These are phyloP conservation scores for Galendromus occidentalis DNA, from an alignment of 1,140 invertebrate genomes.

Conservation along the genomic window DNA sequence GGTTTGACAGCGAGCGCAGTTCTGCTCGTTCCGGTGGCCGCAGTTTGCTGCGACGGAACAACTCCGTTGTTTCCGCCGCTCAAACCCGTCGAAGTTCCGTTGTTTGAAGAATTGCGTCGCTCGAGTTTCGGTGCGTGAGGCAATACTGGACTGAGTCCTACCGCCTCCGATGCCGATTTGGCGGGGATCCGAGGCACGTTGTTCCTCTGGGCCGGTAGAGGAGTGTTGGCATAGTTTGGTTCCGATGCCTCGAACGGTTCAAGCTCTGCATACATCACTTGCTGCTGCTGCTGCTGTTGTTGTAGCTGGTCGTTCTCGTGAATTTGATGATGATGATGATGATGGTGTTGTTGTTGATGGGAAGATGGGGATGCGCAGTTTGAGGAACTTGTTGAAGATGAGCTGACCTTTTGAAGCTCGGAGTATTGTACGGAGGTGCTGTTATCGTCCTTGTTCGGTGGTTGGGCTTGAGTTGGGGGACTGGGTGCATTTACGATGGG, in stretches of 20 bases:
- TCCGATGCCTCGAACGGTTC: slow-evolving; percentile 25
- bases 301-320: not conserved
- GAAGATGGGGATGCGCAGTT: not conserved
- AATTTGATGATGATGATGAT: too few relatives aligned
- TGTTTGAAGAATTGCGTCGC: not conserved
- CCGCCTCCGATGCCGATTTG: not conserved
- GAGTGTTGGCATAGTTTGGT: slow-evolving; percentile 37
- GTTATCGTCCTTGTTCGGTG: not conserved
- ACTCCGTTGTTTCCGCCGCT: not conserved
- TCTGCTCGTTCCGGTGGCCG: slow-evolving; percentile 21
- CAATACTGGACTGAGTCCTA: not conserved
- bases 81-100: not conserved
- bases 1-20: slow-evolving; percentile 24
- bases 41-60: not conserved
- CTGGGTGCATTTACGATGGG: not conserved
- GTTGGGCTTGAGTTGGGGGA: not conserved
- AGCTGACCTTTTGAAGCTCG: not conserved
- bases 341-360: not conserved
- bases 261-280: slow-evolving; percentile 6
- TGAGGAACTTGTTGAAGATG: not conserved
- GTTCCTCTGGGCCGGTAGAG: slow-evolving; percentile 9
- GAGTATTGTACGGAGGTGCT: slow-evolving; percentile 1
- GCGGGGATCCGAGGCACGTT: slow-evolving; percentile 13
- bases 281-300: slow-evolving; percentile 13
- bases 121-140: not conserved